Percentiles rank a stretch among this genome's conserved stretches.
Conservation (phyloP, 2,113 vertebrate species). For the Todiramphus chloris region DNA sequence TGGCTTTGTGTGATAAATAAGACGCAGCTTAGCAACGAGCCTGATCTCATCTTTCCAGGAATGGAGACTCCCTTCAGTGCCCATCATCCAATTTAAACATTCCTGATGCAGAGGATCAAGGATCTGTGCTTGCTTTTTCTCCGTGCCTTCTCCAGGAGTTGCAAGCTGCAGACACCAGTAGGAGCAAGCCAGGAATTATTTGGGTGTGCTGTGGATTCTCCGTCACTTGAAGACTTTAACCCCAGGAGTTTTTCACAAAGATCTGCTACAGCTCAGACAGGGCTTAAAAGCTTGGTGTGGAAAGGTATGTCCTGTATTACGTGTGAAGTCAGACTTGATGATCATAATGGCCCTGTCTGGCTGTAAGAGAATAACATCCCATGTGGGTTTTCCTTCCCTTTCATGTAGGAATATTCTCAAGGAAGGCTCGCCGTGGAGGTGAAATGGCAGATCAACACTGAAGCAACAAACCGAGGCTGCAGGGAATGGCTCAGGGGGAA, state of each 20-base stretch:
- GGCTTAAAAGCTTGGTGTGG: neutral
- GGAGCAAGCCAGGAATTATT: neutral
- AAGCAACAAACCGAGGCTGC: neutral
- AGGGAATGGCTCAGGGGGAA: neutral
- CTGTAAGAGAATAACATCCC: neutral
- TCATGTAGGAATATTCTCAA: neutral
- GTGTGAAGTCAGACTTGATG: neutral
- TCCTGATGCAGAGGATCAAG: neutral
- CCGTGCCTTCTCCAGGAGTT: neutral
- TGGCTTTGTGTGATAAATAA: neutral
- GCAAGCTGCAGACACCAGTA: neutral
- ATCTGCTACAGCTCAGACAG: neutral
- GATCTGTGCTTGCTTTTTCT: neutral
- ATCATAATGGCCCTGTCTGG: neutral
- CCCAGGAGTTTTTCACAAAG: neutral
- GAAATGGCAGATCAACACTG: neutral
- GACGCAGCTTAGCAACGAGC: neutral
- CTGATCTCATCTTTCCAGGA: neutral
- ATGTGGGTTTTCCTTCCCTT: neutral
- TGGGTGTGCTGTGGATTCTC: neutral
- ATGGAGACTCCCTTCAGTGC: neutral
- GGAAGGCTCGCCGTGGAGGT: neutral
- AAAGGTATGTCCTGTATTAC: conserved; percentile 20
- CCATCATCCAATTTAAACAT: neutral
- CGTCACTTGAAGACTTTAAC: neutral